Percentiles rank a stretch among this genome's conserved stretches.
Evolutionary conservation across 1,140 invertebrate species (phyloP).

Genomic region (Drosophila pandora): DNA sequence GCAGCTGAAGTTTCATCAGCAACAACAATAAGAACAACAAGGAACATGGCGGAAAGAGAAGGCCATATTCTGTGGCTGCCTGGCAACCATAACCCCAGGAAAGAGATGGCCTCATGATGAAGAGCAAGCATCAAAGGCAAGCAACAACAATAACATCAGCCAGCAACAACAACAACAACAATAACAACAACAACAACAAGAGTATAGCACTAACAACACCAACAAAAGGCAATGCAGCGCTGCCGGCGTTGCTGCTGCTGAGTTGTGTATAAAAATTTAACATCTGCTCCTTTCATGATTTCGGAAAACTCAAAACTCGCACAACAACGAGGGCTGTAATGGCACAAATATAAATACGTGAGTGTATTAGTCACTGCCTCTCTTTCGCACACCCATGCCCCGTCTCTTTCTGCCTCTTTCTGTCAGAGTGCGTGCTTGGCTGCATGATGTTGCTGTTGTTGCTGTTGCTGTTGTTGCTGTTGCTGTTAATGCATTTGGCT

Average conservation of each 20-base stretch:
- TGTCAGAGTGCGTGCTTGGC: constrained; percentile 25
- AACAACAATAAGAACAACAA: constrained; percentile 20
- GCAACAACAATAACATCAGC: constrained; percentile 39
- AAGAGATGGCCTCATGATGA: constrained; percentile 20
- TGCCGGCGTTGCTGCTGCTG: constrained; percentile 25
- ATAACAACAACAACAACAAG: constrained; percentile 42
- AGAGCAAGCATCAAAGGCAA: constrained; percentile 43
- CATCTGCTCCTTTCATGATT: constrained; percentile 83
- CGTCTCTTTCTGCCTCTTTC: constrained; percentile 21
- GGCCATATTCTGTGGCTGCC: constrained; percentile 29
- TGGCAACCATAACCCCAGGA: constrained; percentile 40
- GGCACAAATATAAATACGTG: constrained; percentile 66
- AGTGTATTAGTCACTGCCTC: constrained; percentile 33
- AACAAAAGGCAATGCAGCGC: constrained; percentile 56
- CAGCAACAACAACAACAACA: constrained; percentile 44
- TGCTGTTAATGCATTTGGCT: constrained; percentile 80
- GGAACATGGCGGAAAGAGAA: constrained; percentile 31
- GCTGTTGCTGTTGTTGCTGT: constrained; percentile 39
- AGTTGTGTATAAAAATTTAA: constrained; percentile 82
- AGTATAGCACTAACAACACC: constrained; percentile 2
- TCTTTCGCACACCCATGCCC: background rate
- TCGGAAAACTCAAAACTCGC: constrained; percentile 83
- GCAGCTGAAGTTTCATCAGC: constrained; percentile 67
- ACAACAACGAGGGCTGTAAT: constrained; percentile 71
- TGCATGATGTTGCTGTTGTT: constrained; percentile 48